phyloP scores from a whole-genome alignment of 2,888 invertebrate species.

The Escarpia spicata region DNA sequence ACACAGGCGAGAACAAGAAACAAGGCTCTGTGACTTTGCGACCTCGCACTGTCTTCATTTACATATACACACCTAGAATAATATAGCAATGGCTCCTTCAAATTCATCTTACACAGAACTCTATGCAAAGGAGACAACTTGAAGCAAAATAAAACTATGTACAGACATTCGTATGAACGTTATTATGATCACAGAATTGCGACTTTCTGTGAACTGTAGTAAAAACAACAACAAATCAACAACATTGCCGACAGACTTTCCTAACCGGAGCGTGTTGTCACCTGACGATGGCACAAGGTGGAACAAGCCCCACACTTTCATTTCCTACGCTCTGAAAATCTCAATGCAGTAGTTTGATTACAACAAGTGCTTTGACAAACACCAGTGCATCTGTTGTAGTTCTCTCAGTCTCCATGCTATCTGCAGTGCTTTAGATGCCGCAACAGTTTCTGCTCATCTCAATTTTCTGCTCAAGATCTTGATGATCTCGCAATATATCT shows the following conservation, averaged over 20 bases:
- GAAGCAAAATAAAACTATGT: conserved; percentile 1
- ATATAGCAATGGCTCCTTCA: background rate
- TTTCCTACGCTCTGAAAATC: background rate
- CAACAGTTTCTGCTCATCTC: no score
- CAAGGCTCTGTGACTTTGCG: background rate
- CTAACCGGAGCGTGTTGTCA: background rate
- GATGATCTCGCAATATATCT: no score
- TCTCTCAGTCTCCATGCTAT: no score
- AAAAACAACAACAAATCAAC: background rate
- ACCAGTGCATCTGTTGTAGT: background rate
- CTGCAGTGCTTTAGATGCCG: no score
- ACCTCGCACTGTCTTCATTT: background rate
- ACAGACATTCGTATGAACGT: background rate
- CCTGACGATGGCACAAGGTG: background rate
- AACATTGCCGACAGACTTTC: background rate
- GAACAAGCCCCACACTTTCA: background rate
- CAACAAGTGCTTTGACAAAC: background rate
- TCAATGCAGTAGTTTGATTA: background rate
- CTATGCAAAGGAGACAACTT: background rate
- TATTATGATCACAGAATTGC: background rate
- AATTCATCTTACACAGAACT: background rate
- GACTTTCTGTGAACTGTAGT: background rate
- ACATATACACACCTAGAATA: background rate
- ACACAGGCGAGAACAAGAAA: background rate
- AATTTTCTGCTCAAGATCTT: no score